Base-by-base conservation (phyloP, 2,888 invertebrate species). In the Zele albiditarsus region DNA sequence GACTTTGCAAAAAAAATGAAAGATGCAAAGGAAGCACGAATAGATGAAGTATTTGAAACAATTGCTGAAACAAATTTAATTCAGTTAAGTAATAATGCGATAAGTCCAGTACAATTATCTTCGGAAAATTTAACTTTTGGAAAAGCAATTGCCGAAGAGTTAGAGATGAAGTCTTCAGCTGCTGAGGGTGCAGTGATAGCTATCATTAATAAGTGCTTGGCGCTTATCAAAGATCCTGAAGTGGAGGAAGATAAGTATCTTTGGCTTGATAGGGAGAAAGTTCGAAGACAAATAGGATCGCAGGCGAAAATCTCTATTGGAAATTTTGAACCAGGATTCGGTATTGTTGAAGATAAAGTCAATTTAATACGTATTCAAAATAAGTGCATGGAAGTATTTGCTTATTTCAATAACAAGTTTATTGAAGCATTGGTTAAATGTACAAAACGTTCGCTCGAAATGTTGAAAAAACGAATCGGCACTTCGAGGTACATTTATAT, bases 301-400 rank as follows among this genome's bases (percentile, higher is more conserved):
- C 91, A 92, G 0, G 92, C 92, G 49, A 90, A 86, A 80, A 86
- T 82, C 83, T 82, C 73, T 78, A 89, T 84, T 72, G 87, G 91
- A 77, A 89, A 91, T 8, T 92, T 91, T 80, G 92, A 93, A 83
- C 91, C 92, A 68, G 94, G 93, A 33, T 94, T 94, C 81, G 89
- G 91, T 82, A 93, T 93, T 82, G 91, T 94, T 67, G 93, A 94
- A 79, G 91, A 91, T 82, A 89, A 89, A 49, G 91, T 92, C 81
- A 94, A 94, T 76, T 84, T 94, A 31, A 83, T 86, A 70, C 91
- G 91, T 53, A 90, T 94, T 3, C 92, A 94, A 63, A 93, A 92
- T 69, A 95, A 96, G 85, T 95, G 95, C 83, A 94, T 95, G 86
- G 96, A 96, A 85, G 90, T 96, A 67, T 96, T 95, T 86, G 93